Evolutionary conservation across 2,888 invertebrate genomes (phyloP).

Genomic region (Tridacna gigas): DNA sequence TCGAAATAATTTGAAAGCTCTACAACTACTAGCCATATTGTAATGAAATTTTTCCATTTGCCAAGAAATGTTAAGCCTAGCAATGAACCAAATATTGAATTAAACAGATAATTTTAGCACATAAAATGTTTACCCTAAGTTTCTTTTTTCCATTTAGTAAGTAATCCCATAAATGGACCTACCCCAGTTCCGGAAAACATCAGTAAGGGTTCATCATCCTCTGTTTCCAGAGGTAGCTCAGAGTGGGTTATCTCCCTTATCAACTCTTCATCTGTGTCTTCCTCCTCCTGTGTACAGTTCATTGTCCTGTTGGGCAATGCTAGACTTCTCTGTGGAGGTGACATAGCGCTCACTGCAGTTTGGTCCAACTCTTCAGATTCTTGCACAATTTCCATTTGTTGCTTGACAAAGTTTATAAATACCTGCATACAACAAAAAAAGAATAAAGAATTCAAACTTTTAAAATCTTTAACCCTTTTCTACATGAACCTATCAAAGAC

Average conservation of each 20-base stretch:
- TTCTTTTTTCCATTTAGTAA: neutral
- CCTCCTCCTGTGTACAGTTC: slow-evolving; percentile 19
- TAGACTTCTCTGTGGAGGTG: slow-evolving; percentile 45
- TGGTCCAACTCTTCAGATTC: slow-evolving; percentile 60
- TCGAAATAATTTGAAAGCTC: no score
- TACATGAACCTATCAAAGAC: no score
- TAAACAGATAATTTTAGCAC: neutral
- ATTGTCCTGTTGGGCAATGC: slow-evolving; percentile 41
- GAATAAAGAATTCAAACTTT: no score
- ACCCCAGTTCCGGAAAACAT: slow-evolving; percentile 70
- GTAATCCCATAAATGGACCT: slow-evolving; percentile 22
- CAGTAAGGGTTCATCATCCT: slow-evolving; percentile 74
- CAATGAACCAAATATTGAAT: no score
- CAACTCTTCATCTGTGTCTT: slow-evolving; percentile 65
- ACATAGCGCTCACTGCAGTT: slow-evolving; percentile 14
- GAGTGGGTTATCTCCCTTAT: slow-evolving; percentile 57
- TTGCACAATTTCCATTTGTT: slow-evolving; percentile 81
- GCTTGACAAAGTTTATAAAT: slow-evolving; percentile 84
- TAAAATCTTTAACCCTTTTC: no score
- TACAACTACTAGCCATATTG: no score
- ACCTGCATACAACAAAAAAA: slow-evolving; percentile 74
- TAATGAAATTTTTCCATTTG: no score
- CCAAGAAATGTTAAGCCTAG: no score
- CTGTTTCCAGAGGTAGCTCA: slow-evolving; percentile 66
- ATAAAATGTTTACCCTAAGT: neutral